Base-by-base conservation (phyloP, 2,888 invertebrate species). In the Epiblema foenella region DNA sequence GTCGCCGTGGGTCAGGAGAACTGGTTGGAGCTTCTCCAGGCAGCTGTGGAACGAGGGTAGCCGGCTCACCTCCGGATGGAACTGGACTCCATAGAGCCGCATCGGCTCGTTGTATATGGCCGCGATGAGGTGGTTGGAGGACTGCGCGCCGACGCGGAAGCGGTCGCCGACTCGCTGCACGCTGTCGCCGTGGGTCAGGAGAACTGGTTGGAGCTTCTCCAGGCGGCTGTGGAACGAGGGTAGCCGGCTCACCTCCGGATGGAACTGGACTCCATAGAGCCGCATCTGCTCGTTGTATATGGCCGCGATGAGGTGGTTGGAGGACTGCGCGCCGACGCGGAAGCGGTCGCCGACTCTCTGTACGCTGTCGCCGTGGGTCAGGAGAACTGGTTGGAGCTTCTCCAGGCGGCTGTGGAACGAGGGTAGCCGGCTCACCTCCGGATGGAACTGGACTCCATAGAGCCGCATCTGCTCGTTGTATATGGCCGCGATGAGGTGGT, bases 381-480 rank as follows among this genome's bases (percentile, higher is more conserved):
- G 93, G 58, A 99, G 93, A 63, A 99, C 99, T 77, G 96, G 95
- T 92, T 99, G 98, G 76, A 96, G 95, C 84, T 97, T 97, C 71
- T 97, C 96, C 82, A 99, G 94, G 74, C 97, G n/a, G n/a, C n/a
- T n/a, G n/a, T n/a, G n/a, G n/a, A n/a, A n/a, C n/a, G n/a, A n/a
- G n/a, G n/a, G n/a, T n/a, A n/a, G n/a, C n/a, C n/a, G n/a, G n/a
- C 75, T 80, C 76, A 96, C 98, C 94, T 99, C 99, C 0, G 99
- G 99, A 90, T 99, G 99, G 91, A 99, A 99, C 94, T 99, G 99
- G 74, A 99, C 97, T 37, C 99, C 99, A 85, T 98, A 99, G 72
- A 99, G 95, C 68, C 97, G 95, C 88, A 96, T 94, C 85, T 97
- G 97, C 84, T 99, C 98, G 93, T 98, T 98, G 82, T 97, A 97